Base-by-base conservation (phyloP, 2,113 vertebrate genomes). In the Psittacara wagleri region DNA sequence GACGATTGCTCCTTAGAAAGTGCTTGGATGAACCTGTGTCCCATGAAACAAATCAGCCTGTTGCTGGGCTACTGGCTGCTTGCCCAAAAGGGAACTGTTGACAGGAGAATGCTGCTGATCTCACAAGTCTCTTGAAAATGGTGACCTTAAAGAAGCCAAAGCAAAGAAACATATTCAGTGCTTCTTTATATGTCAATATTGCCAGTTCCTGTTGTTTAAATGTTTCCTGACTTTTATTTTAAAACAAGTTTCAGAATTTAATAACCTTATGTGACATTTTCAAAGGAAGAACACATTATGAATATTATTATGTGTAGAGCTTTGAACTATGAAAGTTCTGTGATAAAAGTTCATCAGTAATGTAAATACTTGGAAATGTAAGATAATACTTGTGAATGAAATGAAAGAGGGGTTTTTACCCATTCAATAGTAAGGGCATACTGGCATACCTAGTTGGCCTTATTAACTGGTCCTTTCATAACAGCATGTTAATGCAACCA, bases 201-300 rank as follows among this genome's bases (percentile, higher is more conserved):
- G 77, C 67, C 69, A 61, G 18, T 78, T 94, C 66, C 35, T 70
- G 29, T 87, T 67, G 12, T 85, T 92, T 72, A 94, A 95, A 92
- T 93, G 33, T 90, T 83, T 90, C 74, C 57, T 91, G 75, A 80
- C 35, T 87, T 86, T 88, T 10, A 43, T 74, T 92, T 91, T 88
- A 37, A 81, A 86, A 46, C 12, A 39, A 63, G 16, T 68, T 94
- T 78, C 77, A 88, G 62, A 86, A 84, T 94, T 90, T 69, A 91
- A 88, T 95, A 95, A 82, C 29, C 20, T 63, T 54, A 44, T 64
- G 84, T 94, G 93, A 90, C 90, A 91, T 96, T 95, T 95, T 91
- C 52, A 82, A 86, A 49, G 62, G 28, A 84, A 83, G 62, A 92
- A 66, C 17, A 41, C 22, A 10, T 59, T 62, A 63, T 86, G 62